Percentiles rank a stretch among this genome's conserved stretches.
phyloP scores from a whole-genome alignment of 2,888 invertebrate species.

The Orthonevra nobilis region DNA sequence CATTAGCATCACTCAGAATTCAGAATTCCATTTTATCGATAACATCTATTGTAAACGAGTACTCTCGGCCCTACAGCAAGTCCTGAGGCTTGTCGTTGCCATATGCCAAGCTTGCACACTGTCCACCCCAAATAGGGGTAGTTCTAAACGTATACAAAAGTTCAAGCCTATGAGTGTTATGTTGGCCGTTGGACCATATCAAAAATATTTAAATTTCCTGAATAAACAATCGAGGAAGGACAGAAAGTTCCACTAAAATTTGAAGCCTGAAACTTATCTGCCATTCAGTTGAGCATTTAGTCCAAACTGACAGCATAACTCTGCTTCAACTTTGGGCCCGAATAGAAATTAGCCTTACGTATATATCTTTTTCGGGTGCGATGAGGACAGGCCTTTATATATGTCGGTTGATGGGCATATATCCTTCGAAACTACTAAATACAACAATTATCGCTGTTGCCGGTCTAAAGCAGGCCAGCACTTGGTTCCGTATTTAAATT shows the following conservation, averaged over 20 bases:
- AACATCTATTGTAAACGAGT: conserved; percentile 16
- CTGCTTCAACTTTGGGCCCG: conserved; percentile 22
- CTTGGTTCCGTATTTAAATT: conserved; percentile 70
- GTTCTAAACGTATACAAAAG: too few species aligned
- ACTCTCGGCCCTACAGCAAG: conserved; percentile 12
- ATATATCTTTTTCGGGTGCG: conserved; percentile 23
- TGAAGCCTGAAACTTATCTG: conserved; percentile 55
- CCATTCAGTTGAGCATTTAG: conserved; percentile 45
- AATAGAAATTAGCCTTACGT: conserved; percentile 60
- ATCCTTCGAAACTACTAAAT: conserved; percentile 54
- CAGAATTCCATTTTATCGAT: conserved; percentile 41
- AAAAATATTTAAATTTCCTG: conserved; percentile 58
- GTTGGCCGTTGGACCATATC: conserved; percentile 30
- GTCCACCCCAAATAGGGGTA: conserved; percentile 6
- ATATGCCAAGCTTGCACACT: conserved; percentile 10
- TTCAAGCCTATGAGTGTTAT: too few species aligned
- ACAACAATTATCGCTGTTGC: conserved; percentile 59
- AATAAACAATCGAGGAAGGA: conserved; percentile 40
- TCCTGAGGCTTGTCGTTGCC: too few species aligned
- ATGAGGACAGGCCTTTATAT: not conserved
- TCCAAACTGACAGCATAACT: conserved; percentile 55
- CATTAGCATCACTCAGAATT: conserved; percentile 48
- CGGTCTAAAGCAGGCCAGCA: conserved; percentile 22
- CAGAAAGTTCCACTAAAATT: conserved; percentile 38
- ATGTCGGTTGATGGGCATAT: conserved; percentile 10